Conservation (phyloP, 1,140 invertebrate species). For the Drosophila nigrodunni region DNA sequence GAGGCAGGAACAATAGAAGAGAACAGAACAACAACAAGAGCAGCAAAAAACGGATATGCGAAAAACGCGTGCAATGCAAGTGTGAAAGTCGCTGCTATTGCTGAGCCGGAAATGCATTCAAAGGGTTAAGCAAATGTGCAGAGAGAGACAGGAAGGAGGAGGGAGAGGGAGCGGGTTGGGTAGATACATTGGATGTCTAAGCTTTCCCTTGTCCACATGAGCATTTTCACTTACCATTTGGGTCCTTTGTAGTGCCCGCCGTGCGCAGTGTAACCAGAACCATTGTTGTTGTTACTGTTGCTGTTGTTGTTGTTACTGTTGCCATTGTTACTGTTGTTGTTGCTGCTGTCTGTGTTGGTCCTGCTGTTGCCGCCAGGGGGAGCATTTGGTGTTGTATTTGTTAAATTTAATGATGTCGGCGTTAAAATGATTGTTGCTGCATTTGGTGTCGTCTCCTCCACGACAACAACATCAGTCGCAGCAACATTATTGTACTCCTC, state of each 20-base stretch:
- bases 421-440: constrained; percentile 83
- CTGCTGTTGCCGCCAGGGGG: constrained; percentile 18
- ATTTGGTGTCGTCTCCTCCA: constrained; percentile 55
- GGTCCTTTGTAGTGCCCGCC: constrained; percentile 75
- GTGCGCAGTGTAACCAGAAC: constrained; percentile 11
- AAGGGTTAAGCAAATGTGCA: constrained; percentile 74
- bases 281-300: constrained; percentile 12
- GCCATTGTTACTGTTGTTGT: constrained; percentile 5
- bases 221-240: constrained; percentile 76
- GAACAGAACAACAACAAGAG: neutral
- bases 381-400: constrained; percentile 74
- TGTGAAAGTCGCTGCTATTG: constrained; percentile 55
- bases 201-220: constrained; percentile 53
- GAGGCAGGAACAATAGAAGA: neutral
- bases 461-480: constrained; percentile 31
- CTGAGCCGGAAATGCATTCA: constrained; percentile 75
- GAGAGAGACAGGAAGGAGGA: constrained; percentile 7
- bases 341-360: constrained; percentile 28
- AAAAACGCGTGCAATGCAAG: constrained; percentile 77
- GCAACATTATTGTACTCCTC: constrained; percentile 59
- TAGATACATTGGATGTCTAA: constrained; percentile 12
- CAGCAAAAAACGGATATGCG: constrained; percentile 67
- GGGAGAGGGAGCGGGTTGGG: neutral
- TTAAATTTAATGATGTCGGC: constrained; percentile 83
- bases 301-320: constrained; percentile 22